A percentile compares a stretch with the other conserved stretches of the same genome.
These are phyloP conservation scores for Lytechinus variegatus DNA, from an alignment of 35 echinoderm and acorn worm genomes.

Conservation along the genomic window DNA sequence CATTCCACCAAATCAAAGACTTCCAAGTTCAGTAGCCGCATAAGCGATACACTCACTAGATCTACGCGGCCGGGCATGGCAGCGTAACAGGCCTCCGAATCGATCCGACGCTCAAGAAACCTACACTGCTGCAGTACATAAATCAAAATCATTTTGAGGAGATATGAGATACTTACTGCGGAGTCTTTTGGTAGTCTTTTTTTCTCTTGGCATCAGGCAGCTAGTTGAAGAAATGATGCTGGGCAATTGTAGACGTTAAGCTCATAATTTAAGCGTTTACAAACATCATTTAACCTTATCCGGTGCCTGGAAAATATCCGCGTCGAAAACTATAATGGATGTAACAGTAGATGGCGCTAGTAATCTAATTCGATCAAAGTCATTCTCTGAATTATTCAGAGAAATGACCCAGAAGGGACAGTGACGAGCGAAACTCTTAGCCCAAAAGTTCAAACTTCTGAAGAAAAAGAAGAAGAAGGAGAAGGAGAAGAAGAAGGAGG, in stretches of 20 bases:
- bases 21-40: neutral
- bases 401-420: too few species aligned
- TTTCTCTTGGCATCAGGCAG: constrained; percentile 52
- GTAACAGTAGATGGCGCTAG: neutral
- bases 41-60: neutral
- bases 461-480: too few species aligned
- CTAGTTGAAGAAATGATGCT: constrained; percentile 38
- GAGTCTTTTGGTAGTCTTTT: constrained; percentile 51
- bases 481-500: too few species aligned
- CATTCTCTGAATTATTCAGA: too few species aligned
- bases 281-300: neutral
- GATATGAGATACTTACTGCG: constrained; percentile 29
- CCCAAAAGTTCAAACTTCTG: too few species aligned
- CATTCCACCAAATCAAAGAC: too few species aligned
- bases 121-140: neutral
- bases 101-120: too few species aligned
- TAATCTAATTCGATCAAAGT: too few species aligned
- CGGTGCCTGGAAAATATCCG: neutral
- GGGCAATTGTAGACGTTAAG: neutral
- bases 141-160: neutral
- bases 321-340: neutral
- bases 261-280: neutral
- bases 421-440: too few species aligned
- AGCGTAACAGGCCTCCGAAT: neutral
- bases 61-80: neutral